Base-by-base conservation (phyloP, 1,140 invertebrate genomes). In the Papilio polyxenes region DNA sequence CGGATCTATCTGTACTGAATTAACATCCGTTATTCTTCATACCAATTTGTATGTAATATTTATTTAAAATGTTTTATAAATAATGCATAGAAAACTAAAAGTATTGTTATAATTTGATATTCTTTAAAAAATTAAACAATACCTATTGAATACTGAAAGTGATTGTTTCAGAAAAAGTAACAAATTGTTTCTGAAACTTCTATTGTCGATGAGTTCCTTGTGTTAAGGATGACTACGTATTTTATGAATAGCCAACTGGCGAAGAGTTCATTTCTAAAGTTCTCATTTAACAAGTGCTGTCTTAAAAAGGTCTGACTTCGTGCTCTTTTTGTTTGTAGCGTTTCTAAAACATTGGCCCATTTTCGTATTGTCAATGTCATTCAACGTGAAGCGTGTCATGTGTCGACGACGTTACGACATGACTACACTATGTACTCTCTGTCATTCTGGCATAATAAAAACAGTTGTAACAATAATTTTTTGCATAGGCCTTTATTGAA, bases 301-400 rank as follows among this genome's bases (percentile, higher is more conserved):
- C 49, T 77, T 77, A 23, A 77, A 77, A 77, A 51, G 75, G 48
- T 44, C 48, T 15, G 44, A 53, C 75, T 53, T 77, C 75, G 44
- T 31, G 49, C 20, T 49, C 44, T 31, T 77, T 77, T 77, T 77
- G 23, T 77, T 77, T 20, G 75, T 51, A 56, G 11, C n/a, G 65
- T 77, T 77, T 77, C 44, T 51, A 77, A 77, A 77, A 77, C 75
- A 51, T 77, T 11, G 15, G 40, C n/a, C 75, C 75, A 51, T 51
- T 31, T 77, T 77, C 48, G 20, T 53, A 49, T 51, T 77, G 48
- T 51, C 23, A 53, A 53, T 77, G 44, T 51, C 56, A 77, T 23
- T 51, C 44, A 17, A 51, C 20, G 48, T 51, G 20, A 56, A 31
- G 20, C 13, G 20, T 51, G 48, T 77, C n/a, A 75, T 48, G 75